phyloP scores from a whole-genome alignment of 2,113 vertebrate genomes.

The Tragelaphus imberbis region DNA sequence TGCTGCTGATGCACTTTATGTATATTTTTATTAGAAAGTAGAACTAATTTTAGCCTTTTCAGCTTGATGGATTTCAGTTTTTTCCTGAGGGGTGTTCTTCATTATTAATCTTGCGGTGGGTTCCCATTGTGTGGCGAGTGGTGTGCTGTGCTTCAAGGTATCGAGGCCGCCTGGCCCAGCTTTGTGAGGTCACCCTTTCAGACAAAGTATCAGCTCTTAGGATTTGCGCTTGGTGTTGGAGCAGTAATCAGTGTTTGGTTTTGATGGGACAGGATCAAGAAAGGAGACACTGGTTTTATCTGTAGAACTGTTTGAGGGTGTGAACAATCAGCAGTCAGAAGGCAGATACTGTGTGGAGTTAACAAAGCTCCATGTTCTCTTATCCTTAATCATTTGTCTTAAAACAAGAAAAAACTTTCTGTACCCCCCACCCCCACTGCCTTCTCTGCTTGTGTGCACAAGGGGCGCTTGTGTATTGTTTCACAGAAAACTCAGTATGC shows the following conservation, averaged over 20 bases:
- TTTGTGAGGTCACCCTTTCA: constrained; percentile 66
- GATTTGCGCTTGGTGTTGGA: constrained; percentile 43
- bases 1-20: constrained; percentile 79
- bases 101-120: constrained; percentile 66
- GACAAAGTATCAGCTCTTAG: constrained; percentile 59
- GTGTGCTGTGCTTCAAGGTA: constrained; percentile 64
- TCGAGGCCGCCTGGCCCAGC: constrained; percentile 58
- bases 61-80: constrained; percentile 73
- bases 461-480: constrained; percentile 3
- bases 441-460: constrained; percentile 60
- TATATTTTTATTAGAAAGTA: constrained; percentile 80
- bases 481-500: constrained; percentile 31
- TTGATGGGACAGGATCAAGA: constrained; percentile 69
- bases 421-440: not conserved
- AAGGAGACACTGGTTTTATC: constrained; percentile 67
- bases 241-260: constrained; percentile 68
- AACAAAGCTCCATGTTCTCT: constrained; percentile 53
- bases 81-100: constrained; percentile 74
- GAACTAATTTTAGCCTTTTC: constrained; percentile 79
- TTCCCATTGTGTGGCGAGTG: not conserved
- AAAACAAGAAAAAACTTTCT: constrained; percentile 42
- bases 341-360: constrained; percentile 64
- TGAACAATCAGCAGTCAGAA: constrained; percentile 61
- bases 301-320: constrained; percentile 71
- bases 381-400: constrained; percentile 63